Evolutionary conservation across 2,888 invertebrate species (phyloP).

Genomic region (Carpatolechia fugitivella): DNA sequence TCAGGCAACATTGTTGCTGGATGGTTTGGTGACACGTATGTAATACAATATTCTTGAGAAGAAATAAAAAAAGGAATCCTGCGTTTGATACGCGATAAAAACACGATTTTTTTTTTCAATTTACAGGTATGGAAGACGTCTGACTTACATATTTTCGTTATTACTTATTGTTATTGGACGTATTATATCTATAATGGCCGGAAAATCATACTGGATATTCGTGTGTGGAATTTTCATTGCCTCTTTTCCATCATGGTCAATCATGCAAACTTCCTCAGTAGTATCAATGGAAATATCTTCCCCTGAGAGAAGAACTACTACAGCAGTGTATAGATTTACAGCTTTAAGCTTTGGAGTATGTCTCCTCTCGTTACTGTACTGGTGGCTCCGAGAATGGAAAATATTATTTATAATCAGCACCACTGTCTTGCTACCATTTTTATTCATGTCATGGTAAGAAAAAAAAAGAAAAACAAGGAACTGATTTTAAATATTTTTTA

Average conservation of each 20-base stretch:
- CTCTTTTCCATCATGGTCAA: slow-evolving; percentile 50
- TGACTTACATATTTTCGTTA: slow-evolving; percentile 45
- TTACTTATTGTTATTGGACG: slow-evolving; percentile 46
- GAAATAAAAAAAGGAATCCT: no score
- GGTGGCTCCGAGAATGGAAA: slow-evolving; percentile 56
- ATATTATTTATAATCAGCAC: slow-evolving; percentile 47
- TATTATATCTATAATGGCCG: slow-evolving; percentile 40
- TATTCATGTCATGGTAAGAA: slow-evolving; percentile 51
- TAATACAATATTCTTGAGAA: no score
- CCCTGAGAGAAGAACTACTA: slow-evolving; percentile 39
- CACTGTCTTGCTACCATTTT: slow-evolving; percentile 37
- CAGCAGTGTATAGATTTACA: slow-evolving; percentile 42
- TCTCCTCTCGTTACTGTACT: slow-evolving; percentile 49
- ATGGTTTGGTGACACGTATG: slow-evolving; percentile 58
- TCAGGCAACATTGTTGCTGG: slow-evolving; percentile 50
- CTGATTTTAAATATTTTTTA: not conserved
- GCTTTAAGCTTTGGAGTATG: slow-evolving; percentile 43
- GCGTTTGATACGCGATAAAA: no score
- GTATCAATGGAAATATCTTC: slow-evolving; percentile 58
- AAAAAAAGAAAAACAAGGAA: not conserved
- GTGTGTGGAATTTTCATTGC: slow-evolving; percentile 45
- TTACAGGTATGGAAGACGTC: slow-evolving; percentile 56
- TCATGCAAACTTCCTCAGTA: slow-evolving; percentile 43
- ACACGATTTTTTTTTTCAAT: no score
- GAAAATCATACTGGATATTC: slow-evolving; percentile 43